Evolutionary conservation across 2,797 vertebrate genomes (phyloP).

Genomic region (Meriones psammophilus): DNA sequence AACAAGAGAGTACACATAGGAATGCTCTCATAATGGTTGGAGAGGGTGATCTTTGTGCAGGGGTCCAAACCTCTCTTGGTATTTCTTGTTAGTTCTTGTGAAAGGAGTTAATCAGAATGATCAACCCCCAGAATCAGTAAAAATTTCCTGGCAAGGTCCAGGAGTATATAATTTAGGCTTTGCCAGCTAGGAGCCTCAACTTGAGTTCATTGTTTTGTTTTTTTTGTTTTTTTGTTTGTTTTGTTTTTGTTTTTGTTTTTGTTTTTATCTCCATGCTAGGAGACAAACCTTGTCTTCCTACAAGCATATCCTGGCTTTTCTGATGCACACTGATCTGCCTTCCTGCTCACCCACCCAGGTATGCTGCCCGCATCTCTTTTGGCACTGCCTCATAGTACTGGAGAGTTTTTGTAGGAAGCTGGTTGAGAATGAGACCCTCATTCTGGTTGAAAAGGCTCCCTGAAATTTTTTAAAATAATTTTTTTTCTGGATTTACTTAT

Average conservation of each 20-base stretch:
- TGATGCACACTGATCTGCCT: neutral
- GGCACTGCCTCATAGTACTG: neutral
- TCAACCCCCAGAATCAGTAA: neutral
- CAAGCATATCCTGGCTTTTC: neutral
- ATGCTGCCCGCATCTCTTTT: neutral
- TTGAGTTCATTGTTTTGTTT: neutral
- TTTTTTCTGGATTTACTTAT: no score
- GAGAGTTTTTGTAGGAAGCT: neutral
- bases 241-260: no score
- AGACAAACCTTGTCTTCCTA: neutral
- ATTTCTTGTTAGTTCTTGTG: neutral
- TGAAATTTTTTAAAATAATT: no score
- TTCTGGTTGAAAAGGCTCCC: neutral
- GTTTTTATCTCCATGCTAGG: neutral
- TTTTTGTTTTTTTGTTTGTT: neutral
- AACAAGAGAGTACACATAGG: constrained; percentile 12
- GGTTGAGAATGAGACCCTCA: neutral
- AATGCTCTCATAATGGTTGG: neutral
- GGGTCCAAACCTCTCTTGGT: neutral
- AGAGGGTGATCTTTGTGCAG: neutral
- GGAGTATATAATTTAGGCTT: constrained; percentile 39
- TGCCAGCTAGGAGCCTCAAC: neutral
- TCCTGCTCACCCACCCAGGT: neutral
- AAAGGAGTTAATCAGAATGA: constrained; percentile 14
- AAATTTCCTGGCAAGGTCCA: constrained; percentile 5